phyloP scores from a whole-genome alignment of 1,140 invertebrate species.

The Pentalonia nigronervosa region DNA sequence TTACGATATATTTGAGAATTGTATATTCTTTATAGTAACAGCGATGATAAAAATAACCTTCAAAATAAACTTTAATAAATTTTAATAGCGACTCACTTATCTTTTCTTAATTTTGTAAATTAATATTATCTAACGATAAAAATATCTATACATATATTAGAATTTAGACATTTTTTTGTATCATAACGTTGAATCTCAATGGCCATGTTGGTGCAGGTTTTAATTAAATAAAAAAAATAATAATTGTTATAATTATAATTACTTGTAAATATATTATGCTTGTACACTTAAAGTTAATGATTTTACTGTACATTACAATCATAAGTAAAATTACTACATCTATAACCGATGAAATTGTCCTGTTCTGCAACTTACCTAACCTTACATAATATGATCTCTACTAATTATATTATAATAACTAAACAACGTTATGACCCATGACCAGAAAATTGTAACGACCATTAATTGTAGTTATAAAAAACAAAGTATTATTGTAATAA shows the following conservation, averaged over 20 bases:
- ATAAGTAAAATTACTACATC: neutral
- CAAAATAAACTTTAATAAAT: no score
- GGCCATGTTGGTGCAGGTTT: no score
- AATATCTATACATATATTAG: no score
- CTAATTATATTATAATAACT: neutral
- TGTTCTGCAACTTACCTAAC: neutral
- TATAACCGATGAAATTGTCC: neutral
- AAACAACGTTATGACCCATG: neutral
- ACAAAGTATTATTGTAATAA: no score
- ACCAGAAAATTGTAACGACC: neutral
- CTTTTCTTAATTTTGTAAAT: no score
- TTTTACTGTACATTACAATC: neutral
- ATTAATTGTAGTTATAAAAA: neutral
- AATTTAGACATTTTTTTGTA: no score
- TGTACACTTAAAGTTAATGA: neutral
- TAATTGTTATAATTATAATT: neutral
- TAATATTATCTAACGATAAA: no score
- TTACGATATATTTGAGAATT: neutral
- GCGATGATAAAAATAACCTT: neutral
- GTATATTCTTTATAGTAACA: neutral
- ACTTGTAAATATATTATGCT: neutral
- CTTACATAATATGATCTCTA: neutral
- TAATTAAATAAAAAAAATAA: no score
- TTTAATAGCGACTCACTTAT: no score
- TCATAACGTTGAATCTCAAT: no score